Conservation (phyloP, 2,888 invertebrate species). For the Xestia ashworthii region DNA sequence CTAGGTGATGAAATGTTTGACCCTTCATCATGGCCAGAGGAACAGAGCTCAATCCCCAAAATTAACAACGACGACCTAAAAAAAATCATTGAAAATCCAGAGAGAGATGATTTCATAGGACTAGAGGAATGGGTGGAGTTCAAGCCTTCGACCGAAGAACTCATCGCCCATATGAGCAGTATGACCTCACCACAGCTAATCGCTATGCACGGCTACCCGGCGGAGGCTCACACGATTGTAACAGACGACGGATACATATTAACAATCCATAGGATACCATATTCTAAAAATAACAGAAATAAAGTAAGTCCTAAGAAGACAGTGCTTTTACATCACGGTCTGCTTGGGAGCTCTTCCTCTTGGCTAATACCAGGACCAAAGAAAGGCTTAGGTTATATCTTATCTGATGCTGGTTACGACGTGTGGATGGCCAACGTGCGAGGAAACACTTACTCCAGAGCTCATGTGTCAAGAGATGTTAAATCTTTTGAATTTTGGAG, state of each 20-base stretch:
- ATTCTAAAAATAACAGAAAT: slow-evolving; percentile 79
- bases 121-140: slow-evolving; percentile 69
- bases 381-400: slow-evolving; percentile 92
- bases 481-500: slow-evolving; percentile 92
- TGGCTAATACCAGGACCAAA: slow-evolving; percentile 93
- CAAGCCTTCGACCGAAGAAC: slow-evolving; percentile 77
- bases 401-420: slow-evolving; percentile 93
- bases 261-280: slow-evolving; percentile 95
- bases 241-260: slow-evolving; percentile 96
- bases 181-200: slow-evolving; percentile 81
- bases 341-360: slow-evolving; percentile 94
- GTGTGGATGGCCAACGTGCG: slow-evolving; percentile 96
- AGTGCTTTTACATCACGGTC: slow-evolving; percentile 95
- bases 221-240: slow-evolving; percentile 93
- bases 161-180: slow-evolving; percentile 80
- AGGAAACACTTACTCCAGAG: slow-evolving; percentile 94
- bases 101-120: not conserved
- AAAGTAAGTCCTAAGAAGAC: slow-evolving; percentile 82
- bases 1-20: not conserved
- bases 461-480: slow-evolving; percentile 90
- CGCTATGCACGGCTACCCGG: slow-evolving; percentile 91
- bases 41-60: not conserved
- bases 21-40: not conserved
- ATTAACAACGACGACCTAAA: not conserved
- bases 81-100: not conserved